Conservation (phyloP, 2,888 invertebrate species). For the Volucella inflata region DNA sequence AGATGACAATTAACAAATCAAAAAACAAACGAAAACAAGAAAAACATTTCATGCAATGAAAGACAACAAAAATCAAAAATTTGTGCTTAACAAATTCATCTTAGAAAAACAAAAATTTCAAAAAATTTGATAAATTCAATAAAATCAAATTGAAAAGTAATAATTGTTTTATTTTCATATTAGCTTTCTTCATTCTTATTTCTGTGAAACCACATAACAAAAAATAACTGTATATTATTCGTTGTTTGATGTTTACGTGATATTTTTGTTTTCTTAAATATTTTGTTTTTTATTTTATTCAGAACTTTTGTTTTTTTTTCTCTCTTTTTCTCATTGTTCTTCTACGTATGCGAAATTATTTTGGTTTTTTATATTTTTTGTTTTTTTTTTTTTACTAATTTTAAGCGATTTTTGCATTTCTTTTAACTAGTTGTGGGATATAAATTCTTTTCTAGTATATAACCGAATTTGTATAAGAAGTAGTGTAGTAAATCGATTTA, state of each 20-base stretch:
- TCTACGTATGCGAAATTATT: conserved; percentile 52
- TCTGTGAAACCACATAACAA: conserved; percentile 70
- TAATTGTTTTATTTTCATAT: conserved; percentile 4
- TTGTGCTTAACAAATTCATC: conserved; percentile 57
- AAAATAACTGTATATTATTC: conserved; percentile 63
- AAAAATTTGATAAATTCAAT: neutral
- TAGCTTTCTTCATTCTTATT: conserved; percentile 12
- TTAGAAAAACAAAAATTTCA: conserved; percentile 9
- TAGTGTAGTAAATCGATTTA: neutral
- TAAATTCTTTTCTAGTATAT: conserved; percentile 41
- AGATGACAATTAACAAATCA: neutral
- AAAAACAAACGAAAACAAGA: conserved; percentile 1
- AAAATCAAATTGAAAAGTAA: conserved; percentile 5
- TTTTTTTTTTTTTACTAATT: conserved; percentile 44
- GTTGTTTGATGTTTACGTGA: conserved; percentile 66
- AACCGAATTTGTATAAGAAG: conserved; percentile 22
- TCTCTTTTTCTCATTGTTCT: conserved; percentile 34
- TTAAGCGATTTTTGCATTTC: conserved; percentile 61
- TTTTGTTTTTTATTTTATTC: neutral
- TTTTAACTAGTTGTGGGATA: conserved; percentile 20
- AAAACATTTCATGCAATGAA: conserved; percentile 28
- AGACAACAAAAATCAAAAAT: conserved; percentile 23
- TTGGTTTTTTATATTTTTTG: neutral
- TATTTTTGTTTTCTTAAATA: conserved; percentile 31
- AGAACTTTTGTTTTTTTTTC: neutral